Conservation (phyloP, 1,140 invertebrate species). For the Musca vetustissima region DNA sequence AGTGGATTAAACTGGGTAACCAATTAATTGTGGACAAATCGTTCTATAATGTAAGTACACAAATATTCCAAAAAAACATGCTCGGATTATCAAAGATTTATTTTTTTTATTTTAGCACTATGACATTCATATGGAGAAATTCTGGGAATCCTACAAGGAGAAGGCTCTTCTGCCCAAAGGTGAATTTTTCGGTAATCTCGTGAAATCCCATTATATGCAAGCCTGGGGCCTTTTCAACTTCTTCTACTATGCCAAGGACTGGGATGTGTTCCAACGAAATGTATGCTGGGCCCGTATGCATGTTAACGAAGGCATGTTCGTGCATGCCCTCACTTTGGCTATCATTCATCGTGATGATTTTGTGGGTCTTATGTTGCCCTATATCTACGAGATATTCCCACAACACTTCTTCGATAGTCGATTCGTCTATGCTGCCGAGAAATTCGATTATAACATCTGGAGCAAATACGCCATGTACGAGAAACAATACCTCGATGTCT, state of each 20-base stretch:
- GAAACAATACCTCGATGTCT: conserved; percentile 62
- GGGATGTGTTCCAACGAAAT: conserved; percentile 63
- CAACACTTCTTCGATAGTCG: conserved; percentile 63
- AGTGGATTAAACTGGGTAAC: conserved; percentile 43
- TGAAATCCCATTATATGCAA: conserved; percentile 57
- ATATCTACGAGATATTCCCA: conserved; percentile 64
- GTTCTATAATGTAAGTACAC: conserved; percentile 46
- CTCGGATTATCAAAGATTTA: background rate
- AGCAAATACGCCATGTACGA: conserved; percentile 49
- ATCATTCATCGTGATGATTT: conserved; percentile 60
- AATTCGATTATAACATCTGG: conserved; percentile 50
- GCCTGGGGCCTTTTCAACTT: conserved; percentile 59
- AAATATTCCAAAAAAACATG: background rate
- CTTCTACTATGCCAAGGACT: conserved; percentile 63
- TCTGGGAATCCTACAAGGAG: conserved; percentile 42
- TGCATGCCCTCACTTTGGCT: conserved; percentile 60
- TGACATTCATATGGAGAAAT: conserved; percentile 45
- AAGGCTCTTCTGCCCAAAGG: conserved; percentile 44
- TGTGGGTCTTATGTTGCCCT: conserved; percentile 60
- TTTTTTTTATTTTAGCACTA: conserved; percentile 25
- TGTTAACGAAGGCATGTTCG: conserved; percentile 62
- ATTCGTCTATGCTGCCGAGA: conserved; percentile 60
- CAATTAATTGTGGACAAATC: conserved; percentile 37
- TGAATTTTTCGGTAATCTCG: conserved; percentile 49
- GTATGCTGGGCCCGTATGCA: conserved; percentile 60